phyloP scores from a whole-genome alignment of 2,113 vertebrate genomes.

The Vidua macroura region DNA sequence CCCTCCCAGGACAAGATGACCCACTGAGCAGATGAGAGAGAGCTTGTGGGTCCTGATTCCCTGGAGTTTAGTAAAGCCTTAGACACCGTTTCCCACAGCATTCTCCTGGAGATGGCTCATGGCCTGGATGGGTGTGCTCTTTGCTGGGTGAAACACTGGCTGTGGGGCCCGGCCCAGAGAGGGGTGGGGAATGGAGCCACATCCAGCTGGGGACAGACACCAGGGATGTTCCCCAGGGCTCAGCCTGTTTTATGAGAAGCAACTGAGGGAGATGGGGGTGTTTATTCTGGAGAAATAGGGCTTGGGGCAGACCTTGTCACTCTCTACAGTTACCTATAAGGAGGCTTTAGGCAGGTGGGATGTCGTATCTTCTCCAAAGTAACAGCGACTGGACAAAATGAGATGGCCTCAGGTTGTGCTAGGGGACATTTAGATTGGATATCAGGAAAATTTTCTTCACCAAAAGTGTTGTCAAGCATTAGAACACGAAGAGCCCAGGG shows the following conservation, averaged over 20 bases:
- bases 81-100: background rate
- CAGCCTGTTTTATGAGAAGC: background rate
- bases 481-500: background rate
- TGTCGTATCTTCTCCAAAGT: background rate
- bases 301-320: background rate
- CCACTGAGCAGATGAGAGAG: background rate
- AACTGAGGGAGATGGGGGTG: background rate
- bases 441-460: background rate
- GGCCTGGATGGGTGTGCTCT: background rate
- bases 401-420: background rate
- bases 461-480: background rate
- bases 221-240: background rate
- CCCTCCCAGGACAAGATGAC: background rate
- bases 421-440: background rate
- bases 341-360: background rate
- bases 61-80: background rate
- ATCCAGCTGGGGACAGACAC: background rate
- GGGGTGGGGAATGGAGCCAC: background rate
- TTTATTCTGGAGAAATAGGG: background rate
- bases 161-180: too few relatives aligned
- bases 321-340: background rate
- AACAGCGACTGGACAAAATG: rapidly evolving
- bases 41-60: background rate
- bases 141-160: background rate
- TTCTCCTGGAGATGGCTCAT: background rate